Conservation (phyloP, 2,888 invertebrate genomes). For the Caenorhabditis becei region DNA sequence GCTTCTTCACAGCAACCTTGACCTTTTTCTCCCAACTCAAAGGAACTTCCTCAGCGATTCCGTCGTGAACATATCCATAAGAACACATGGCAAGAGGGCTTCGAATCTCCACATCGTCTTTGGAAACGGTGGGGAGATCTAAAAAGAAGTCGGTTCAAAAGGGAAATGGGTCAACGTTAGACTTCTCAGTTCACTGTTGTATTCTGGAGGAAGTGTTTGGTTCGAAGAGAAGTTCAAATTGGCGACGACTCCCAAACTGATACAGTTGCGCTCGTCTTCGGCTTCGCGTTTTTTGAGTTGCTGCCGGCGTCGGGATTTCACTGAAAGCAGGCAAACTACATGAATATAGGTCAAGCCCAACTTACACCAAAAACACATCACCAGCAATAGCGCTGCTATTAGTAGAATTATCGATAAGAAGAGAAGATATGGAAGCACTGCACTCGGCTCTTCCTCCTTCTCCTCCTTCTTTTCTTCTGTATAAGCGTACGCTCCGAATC, state of each 20-base stretch:
- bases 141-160: slow-evolving; percentile 78
- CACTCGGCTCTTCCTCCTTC: slow-evolving; percentile 49
- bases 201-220: slow-evolving; percentile 58
- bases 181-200: slow-evolving; percentile 67
- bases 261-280: slow-evolving; percentile 68
- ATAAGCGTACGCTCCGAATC: slow-evolving; percentile 79
- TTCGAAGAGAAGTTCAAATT: slow-evolving; percentile 44
- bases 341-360: not conserved
- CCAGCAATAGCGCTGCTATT: slow-evolving; percentile 46
- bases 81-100: slow-evolving; percentile 94
- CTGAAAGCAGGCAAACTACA: slow-evolving; percentile 22
- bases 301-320: slow-evolving; percentile 53
- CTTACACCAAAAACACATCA: slow-evolving; percentile 59
- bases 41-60: slow-evolving; percentile 87
- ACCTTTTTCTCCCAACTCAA: slow-evolving; percentile 85
- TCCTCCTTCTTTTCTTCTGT: slow-evolving; percentile 61
- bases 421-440: slow-evolving; percentile 40
- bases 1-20: slow-evolving; percentile 90
- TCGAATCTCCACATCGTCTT: slow-evolving; percentile 87
- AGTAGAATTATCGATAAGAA: slow-evolving; percentile 48
- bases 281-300: slow-evolving; percentile 58
- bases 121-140: slow-evolving; percentile 89
- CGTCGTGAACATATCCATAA: slow-evolving; percentile 97
- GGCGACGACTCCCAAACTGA: slow-evolving; percentile 75
- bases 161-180: not conserved